These are phyloP conservation scores for Unio pictorum DNA, from an alignment of 2,888 invertebrate species.

Conservation along the genomic window DNA sequence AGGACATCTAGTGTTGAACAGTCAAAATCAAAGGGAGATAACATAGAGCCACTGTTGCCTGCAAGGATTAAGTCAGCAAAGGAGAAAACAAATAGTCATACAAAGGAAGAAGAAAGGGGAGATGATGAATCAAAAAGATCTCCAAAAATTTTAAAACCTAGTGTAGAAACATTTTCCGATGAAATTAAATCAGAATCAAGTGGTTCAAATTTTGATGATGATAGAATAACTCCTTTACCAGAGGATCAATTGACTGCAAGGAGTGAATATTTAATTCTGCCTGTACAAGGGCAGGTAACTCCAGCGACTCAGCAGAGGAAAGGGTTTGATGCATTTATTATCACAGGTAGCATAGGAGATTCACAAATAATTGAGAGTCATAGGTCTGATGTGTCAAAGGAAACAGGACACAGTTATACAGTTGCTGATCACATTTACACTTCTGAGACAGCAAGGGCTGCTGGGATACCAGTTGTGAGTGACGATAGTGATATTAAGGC, in stretches of 20 bases:
- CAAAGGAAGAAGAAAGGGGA: constrained; percentile 81
- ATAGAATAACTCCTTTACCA: constrained; percentile 41
- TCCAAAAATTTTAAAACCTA: background rate
- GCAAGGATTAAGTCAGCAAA: constrained; percentile 77
- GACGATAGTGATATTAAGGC: constrained; percentile 21
- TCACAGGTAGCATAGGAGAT: constrained; percentile 25
- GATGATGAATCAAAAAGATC: constrained; percentile 46
- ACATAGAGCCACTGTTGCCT: constrained; percentile 76
- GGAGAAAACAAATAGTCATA: constrained; percentile 78
- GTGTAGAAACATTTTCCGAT: no score
- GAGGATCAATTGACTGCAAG: constrained; percentile 28
- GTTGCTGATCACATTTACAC: constrained; percentile 50
- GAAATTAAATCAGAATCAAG: constrained; percentile 2
- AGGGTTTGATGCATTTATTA: constrained; percentile 32
- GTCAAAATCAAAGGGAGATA: constrained; percentile 9
- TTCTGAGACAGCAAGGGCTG: constrained; percentile 58
- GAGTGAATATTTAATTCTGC: constrained; percentile 5
- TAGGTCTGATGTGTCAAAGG: constrained; percentile 27
- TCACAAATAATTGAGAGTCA: constrained; percentile 16
- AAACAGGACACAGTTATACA: constrained; percentile 53
- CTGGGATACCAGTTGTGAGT: constrained; percentile 65
- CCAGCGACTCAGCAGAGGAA: background rate
- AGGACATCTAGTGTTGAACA: constrained; percentile 11
- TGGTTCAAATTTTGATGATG: constrained; percentile 28
- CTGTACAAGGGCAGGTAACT: background rate